Conservation (phyloP, 2,113 vertebrate species). For the Pachypanchax playfairii region DNA sequence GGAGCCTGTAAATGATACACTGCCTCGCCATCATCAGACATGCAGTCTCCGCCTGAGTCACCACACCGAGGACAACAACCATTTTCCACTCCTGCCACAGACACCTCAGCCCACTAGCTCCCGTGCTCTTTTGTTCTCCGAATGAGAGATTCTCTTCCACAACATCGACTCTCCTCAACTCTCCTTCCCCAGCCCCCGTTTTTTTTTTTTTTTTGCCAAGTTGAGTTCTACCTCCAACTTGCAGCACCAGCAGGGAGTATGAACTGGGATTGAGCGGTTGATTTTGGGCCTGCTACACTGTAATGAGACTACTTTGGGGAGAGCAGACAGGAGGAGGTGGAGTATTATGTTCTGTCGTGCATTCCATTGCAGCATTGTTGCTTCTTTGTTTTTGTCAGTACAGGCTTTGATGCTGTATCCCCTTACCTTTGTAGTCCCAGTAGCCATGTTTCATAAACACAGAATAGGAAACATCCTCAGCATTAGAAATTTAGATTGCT, state of each 20-base stretch:
- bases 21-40: constrained; percentile 70
- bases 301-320: constrained; percentile 72
- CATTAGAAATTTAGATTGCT: constrained; percentile 82
- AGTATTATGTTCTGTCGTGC: constrained; percentile 73
- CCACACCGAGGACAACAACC: constrained; percentile 44
- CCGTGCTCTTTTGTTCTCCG: constrained; percentile 60
- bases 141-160: constrained; percentile 57
- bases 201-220: constrained; percentile 63
- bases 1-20: constrained; percentile 79
- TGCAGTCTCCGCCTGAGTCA: constrained; percentile 60
- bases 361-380: constrained; percentile 72
- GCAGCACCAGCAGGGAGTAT: constrained; percentile 46
- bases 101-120: constrained; percentile 48
- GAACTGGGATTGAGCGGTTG: constrained; percentile 62
- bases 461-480: constrained; percentile 79
- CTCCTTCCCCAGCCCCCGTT: constrained; percentile 42
- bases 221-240: constrained; percentile 62
- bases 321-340: constrained; percentile 62
- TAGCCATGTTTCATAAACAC: constrained; percentile 83
- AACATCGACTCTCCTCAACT: constrained; percentile 45
- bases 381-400: constrained; percentile 76
- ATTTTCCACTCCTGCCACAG: constrained; percentile 17
- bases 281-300: constrained; percentile 67
- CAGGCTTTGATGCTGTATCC: constrained; percentile 80
- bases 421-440: constrained; percentile 80